These are phyloP conservation scores for Peromyscus melanophrys DNA, from an alignment of 2,797 vertebrate species.

Conservation along the genomic window DNA sequence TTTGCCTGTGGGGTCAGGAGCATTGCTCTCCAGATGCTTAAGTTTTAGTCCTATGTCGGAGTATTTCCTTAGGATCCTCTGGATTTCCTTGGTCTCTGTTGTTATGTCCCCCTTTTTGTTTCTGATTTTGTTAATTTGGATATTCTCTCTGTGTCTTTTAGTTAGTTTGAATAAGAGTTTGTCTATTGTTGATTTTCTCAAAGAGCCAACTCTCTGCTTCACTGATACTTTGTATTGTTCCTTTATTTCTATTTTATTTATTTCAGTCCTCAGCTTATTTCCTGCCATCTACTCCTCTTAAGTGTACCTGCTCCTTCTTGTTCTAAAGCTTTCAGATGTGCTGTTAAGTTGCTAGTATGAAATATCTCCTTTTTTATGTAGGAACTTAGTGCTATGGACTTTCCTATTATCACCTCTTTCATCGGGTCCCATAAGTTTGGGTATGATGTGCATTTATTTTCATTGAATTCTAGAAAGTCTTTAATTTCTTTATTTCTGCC, in stretches of 20 bases:
- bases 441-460: background rate
- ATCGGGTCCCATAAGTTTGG: background rate
- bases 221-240: background rate
- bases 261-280: background rate
- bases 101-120: background rate
- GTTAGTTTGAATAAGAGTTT: background rate
- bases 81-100: background rate
- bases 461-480: background rate
- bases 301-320: background rate
- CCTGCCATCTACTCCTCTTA: background rate
- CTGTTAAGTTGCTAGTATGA: background rate
- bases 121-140: background rate
- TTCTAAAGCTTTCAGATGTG: background rate
- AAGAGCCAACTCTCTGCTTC: background rate
- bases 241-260: background rate
- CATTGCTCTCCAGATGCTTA: background rate
- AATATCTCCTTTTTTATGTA: background rate
- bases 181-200: background rate
- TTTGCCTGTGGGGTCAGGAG: background rate
- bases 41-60: too few relatives aligned
- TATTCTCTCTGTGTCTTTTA: background rate
- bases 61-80: background rate
- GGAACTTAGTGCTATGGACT: background rate
- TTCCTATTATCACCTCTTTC: background rate
- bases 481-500: background rate